These are phyloP conservation scores for Actinernus sp. DNA, from an alignment of 92 coral and sea anemone species.

Conservation along the genomic window DNA sequence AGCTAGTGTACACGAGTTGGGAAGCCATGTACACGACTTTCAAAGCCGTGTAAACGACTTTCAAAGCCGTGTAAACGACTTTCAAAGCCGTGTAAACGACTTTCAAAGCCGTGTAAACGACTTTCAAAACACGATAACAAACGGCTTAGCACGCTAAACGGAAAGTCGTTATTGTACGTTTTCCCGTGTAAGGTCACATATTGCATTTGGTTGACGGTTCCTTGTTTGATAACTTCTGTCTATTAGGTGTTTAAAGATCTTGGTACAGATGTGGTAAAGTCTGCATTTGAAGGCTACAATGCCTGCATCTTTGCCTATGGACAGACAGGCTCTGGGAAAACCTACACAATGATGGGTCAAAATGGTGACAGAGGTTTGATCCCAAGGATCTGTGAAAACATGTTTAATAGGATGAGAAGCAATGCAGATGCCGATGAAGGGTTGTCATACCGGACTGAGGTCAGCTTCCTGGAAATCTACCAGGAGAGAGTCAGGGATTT, in stretches of 20 bases:
- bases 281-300: conserved; percentile 98
- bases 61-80: too few relatives aligned
- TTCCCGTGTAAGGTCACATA: too few relatives aligned
- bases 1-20: too few relatives aligned
- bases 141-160: too few relatives aligned
- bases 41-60: too few relatives aligned
- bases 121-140: too few relatives aligned
- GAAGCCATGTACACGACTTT: too few relatives aligned
- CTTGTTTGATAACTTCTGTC: neutral
- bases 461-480: conserved; percentile 95
- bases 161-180: too few relatives aligned
- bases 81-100: too few relatives aligned
- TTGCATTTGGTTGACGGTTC: neutral
- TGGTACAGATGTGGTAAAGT: conserved; percentile 93
- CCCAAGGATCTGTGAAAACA: conserved; percentile 95
- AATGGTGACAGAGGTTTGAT: conserved; percentile 84
- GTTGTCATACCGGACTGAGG: conserved; percentile 94
- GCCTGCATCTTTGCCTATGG: conserved; percentile 99
- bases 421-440: conserved; percentile 74
- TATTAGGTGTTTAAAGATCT: conserved; percentile 91
- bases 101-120: too few relatives aligned
- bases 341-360: conserved; percentile 98
- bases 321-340: conserved; percentile 98
- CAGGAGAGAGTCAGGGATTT: conserved; percentile 96
- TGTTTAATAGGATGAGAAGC: conserved; percentile 84